Evolutionary conservation across 2,888 invertebrate genomes (phyloP).

Genomic region (Dasypolia templi): DNA sequence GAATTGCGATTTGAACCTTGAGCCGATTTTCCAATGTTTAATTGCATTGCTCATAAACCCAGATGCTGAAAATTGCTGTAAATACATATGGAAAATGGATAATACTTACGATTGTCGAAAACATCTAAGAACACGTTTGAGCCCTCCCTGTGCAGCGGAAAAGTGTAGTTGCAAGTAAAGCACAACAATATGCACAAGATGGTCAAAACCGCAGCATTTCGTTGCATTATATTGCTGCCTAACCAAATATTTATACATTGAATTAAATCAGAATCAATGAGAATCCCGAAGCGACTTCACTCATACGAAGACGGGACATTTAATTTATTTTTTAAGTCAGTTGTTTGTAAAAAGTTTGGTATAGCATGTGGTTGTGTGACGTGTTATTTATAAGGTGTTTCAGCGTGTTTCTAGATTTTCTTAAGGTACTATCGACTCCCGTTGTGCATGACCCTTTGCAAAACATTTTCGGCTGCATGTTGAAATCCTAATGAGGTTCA

Average conservation of each 20-base stretch:
- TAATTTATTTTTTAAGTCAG: conserved; percentile 10
- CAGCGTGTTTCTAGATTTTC: no score
- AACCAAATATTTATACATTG: conserved; percentile 58
- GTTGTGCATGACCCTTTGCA: no score
- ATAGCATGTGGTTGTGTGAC: not conserved
- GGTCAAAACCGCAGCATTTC: conserved; percentile 73
- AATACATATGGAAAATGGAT: not conserved
- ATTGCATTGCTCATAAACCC: conserved; percentile 6
- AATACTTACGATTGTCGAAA: conserved; percentile 54
- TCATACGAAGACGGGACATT: conserved; percentile 19
- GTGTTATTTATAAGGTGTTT: no score
- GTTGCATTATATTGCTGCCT: conserved; percentile 73
- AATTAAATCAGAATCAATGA: conserved; percentile 29
- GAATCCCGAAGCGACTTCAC: conserved; percentile 14
- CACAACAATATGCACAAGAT: conserved; percentile 77
- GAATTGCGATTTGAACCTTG: not conserved
- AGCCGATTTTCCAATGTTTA: not conserved
- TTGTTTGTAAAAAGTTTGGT: conserved; percentile 31
- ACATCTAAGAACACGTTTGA: conserved; percentile 54
- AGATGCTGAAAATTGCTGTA: not conserved
- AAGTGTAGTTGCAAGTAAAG: conserved; percentile 81
- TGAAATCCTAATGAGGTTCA: no score
- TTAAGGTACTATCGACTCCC: no score
- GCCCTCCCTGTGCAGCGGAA: conserved; percentile 76
- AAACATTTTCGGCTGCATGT: no score